Conservation (phyloP, 2,113 vertebrate genomes). For the Ardeotis arabs region DNA sequence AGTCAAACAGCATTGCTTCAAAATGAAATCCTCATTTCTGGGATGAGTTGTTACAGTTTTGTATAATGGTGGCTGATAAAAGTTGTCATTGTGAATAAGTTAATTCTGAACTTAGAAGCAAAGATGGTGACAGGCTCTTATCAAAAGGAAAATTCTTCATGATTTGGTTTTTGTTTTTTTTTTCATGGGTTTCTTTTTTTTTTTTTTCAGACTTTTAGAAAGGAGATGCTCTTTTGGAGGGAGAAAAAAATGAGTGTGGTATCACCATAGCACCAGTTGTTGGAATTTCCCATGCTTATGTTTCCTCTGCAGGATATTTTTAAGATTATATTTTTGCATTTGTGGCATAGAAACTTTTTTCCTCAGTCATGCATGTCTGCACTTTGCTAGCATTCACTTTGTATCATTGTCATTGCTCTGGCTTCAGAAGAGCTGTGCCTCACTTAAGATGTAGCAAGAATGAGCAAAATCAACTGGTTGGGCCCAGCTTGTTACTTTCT, state of each 20-base stretch:
- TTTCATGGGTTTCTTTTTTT: neutral
- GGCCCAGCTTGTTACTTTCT: neutral
- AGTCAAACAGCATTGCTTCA: neutral
- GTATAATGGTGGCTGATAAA: neutral
- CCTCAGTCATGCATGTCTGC: neutral
- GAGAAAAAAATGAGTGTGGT: neutral
- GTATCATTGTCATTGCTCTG: neutral
- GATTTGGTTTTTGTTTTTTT: neutral
- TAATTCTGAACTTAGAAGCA: neutral
- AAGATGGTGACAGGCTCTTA: neutral
- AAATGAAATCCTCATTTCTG: neutral
- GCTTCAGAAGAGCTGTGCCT: neutral
- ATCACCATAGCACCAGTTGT: neutral
- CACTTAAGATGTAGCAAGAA: neutral
- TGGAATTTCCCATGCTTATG: neutral
- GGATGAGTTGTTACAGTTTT: neutral
- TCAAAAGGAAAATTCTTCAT: neutral
- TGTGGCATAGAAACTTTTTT: neutral
- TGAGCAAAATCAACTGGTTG: neutral
- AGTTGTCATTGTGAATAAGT: neutral
- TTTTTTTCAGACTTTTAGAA: neutral
- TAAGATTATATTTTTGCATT: neutral
- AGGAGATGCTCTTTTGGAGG: neutral
- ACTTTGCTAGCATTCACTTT: neutral
- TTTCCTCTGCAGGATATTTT: constrained; percentile 27